These are phyloP conservation scores for Habrosyne pyritoides DNA, from an alignment of 2,888 invertebrate genomes.

Conservation along the genomic window DNA sequence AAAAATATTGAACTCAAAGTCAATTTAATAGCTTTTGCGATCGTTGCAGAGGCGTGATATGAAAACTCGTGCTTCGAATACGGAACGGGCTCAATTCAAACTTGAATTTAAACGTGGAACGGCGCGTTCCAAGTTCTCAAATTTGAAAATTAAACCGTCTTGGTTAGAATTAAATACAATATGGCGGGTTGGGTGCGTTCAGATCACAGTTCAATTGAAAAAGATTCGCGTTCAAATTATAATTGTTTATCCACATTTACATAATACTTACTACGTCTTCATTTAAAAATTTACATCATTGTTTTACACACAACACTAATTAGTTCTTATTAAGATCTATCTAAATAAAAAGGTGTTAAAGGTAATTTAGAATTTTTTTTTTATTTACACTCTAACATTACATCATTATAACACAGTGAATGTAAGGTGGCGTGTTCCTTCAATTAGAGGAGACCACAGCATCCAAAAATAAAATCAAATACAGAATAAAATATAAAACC, in stretches of 20 bases:
- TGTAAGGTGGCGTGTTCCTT: no score
- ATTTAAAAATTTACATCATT: no score
- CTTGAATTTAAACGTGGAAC: slow-evolving; percentile 77
- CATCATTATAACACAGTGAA: no score
- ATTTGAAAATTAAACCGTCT: slow-evolving; percentile 79
- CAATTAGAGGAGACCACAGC: no score
- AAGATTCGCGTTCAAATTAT: slow-evolving; percentile 5
- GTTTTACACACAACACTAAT: no score
- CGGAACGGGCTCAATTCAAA: slow-evolving; percentile 75
- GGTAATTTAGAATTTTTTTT: no score
- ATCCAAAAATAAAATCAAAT: no score
- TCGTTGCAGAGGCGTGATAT: slow-evolving; percentile 58
- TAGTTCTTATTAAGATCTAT: no score
- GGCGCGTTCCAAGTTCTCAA: slow-evolving; percentile 74
- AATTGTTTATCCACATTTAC: not conserved
- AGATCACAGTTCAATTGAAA: slow-evolving; percentile 12
- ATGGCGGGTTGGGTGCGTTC: slow-evolving; percentile 47
- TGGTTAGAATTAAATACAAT: slow-evolving; percentile 76
- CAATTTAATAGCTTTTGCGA: slow-evolving; percentile 44
- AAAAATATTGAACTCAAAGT: slow-evolving; percentile 37
- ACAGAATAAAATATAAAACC: no score
- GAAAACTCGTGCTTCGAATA: slow-evolving; percentile 77
- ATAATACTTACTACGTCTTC: no score
- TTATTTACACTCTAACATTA: no score
- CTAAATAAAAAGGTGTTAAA: no score